Conservation (phyloP, 2,113 vertebrate genomes). For the Clarias magur region DNA sequence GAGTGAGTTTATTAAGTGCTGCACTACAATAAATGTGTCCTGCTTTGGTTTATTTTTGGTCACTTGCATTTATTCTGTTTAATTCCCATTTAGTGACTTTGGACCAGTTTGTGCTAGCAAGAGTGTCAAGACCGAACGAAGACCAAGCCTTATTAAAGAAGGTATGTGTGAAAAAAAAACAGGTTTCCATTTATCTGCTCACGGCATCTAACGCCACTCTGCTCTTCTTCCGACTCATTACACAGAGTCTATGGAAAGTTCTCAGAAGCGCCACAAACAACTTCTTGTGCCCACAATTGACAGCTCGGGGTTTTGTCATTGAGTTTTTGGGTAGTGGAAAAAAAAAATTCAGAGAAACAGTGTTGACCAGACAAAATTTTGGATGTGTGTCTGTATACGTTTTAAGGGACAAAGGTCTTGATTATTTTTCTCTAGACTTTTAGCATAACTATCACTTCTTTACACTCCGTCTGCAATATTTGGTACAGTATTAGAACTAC, state of each 20-base stretch:
- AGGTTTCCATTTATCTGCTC: conserved; percentile 65
- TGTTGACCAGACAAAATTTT: conserved; percentile 2
- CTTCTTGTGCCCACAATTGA: conserved; percentile 36
- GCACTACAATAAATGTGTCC: not conserved
- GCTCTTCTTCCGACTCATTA: conserved; percentile 66
- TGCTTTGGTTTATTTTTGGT: not conserved
- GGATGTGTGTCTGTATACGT: not conserved
- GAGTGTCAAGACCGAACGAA: conserved; percentile 54
- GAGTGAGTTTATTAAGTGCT: not conserved
- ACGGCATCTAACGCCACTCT: conserved; percentile 46
- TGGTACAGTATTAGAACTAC: not conserved
- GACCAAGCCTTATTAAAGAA: conserved; percentile 64
- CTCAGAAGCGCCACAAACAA: conserved; percentile 52
- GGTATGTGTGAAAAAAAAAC: conserved; percentile 53
- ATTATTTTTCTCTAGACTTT: not conserved
- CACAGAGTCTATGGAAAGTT: conserved; percentile 68
- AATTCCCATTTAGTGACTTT: conserved; percentile 55
- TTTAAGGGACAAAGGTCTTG: not conserved
- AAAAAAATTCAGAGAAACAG: not conserved
- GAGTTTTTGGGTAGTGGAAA: conserved; percentile 25
- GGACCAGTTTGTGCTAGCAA: conserved; percentile 64
- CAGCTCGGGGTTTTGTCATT: conserved; percentile 11
- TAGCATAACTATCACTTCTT: not conserved
- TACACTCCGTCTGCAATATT: not conserved
- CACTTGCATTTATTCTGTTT: conserved; percentile 28